Evolutionary conservation across 2,113 vertebrate genomes (phyloP).

Genomic region (Marmota monax): DNA sequence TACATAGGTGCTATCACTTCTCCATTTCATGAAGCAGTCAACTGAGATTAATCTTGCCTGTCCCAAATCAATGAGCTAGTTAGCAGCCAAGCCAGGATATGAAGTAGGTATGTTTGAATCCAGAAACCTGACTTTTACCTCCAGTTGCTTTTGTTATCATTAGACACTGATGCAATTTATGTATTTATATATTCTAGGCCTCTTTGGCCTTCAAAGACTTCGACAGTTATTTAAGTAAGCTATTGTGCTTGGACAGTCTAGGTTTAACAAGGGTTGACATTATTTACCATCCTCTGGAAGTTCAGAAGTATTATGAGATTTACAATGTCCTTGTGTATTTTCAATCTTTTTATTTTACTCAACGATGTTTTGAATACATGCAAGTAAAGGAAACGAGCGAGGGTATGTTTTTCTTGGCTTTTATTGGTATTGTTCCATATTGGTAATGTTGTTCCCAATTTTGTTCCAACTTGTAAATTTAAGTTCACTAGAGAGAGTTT

Average conservation of each 20-base stretch:
- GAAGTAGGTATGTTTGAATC: background rate
- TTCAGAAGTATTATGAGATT: background rate
- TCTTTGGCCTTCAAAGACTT: background rate
- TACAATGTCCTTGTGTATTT: background rate
- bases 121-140: background rate
- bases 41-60: background rate
- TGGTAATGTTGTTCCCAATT: background rate
- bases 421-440: background rate
- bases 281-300: background rate
- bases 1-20: background rate
- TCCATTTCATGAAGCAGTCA: background rate
- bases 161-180: background rate
- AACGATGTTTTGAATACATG: conserved; percentile 28
- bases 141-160: background rate
- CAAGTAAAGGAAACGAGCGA: conserved; percentile 27
- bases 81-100: background rate
- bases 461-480: conserved; percentile 37
- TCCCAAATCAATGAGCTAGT: background rate
- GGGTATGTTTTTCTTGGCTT: conserved; percentile 28
- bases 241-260: background rate
- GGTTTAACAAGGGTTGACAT: background rate
- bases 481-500: background rate
- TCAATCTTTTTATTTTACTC: background rate
- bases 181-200: background rate
- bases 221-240: background rate